Percentiles rank a stretch among this genome's conserved stretches.
Conservation (phyloP, 2,888 invertebrate species). For the Drosophila eohydei region DNA sequence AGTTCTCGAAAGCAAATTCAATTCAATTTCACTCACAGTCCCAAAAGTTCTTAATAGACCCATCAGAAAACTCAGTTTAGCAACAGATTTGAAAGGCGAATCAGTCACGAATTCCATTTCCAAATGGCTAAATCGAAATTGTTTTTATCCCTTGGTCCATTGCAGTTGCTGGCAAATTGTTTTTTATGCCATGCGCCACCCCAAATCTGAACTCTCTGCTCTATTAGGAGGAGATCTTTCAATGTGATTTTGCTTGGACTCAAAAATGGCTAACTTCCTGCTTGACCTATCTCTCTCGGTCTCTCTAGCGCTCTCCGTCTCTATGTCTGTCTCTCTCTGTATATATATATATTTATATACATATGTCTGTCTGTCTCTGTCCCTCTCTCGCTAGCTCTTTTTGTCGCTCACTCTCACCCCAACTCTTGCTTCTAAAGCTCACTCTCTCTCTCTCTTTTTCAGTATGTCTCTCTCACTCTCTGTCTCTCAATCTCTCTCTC, state of each 20-base stretch:
- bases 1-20: slow-evolving; percentile 19
- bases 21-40: slow-evolving; percentile 7
- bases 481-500: background rate
- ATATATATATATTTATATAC: no score
- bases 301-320: no score
- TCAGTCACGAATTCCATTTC: slow-evolving; percentile 9
- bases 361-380: no score
- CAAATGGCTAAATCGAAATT: slow-evolving; percentile 11
- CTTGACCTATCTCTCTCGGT: background rate
- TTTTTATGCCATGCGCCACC: background rate
- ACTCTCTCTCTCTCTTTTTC: background rate
- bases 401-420: background rate
- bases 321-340: background rate
- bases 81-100: background rate
- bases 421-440: background rate
- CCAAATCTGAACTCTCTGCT: background rate
- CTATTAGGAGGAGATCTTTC: background rate
- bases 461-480: background rate
- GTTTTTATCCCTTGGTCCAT: background rate
- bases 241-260: background rate
- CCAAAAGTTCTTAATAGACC: background rate
- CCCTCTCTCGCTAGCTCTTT: background rate
- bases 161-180: background rate
- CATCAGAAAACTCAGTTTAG: background rate
- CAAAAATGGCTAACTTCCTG: background rate